Evolutionary conservation across 2,888 invertebrate species (phyloP), one percentile per base, ranked within the genome.

Genomic region (Dynastes hyllus): DNA sequence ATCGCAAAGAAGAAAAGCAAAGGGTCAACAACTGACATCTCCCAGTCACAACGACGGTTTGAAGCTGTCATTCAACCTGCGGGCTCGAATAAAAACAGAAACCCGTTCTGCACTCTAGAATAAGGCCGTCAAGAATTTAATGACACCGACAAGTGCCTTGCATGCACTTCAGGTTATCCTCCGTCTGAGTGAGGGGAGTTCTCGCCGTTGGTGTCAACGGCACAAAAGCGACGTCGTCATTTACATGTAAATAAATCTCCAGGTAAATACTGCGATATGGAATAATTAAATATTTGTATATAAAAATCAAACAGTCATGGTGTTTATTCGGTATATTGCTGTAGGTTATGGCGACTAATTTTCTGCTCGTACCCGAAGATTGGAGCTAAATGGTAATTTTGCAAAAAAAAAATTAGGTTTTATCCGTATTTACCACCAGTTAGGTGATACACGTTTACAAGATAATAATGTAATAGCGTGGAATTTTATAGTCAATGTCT

Each of bases 91-190:
- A 70, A 40, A 40, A 77, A n/a, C 45, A 65, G 71, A 76, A 70
- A 71, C 61, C 55, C 55, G 76, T 78, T 78, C 40, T 27, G 63
- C 63, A 71, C 70, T 37, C 55, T 32, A 37, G 32, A 76, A 76
- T 63, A 50, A 50, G 66, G 63, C 63, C 37, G 58, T 79, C 66
- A 50, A 58, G 66, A 76, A 76, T 76, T 69, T 79, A 76, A 69
- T 67, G 79, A 70, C 70, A 77, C n/a, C 45, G 61, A 77, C 77
- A 77, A 77, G 69, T 77, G 67, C 55, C n/a, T 58, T 8, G 55
- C 16, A 22, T 58, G 55, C 77, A 77, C 51, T 77, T 77, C 53
- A 53, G 22, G 67, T 70, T n/a, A 51, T 58, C 37, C 70, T 58
- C 22, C 45, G 40, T 58, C 9, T 55, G 40, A 61, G 40, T 58